phyloP scores from a whole-genome alignment of 2,888 invertebrate genomes.

The Ecliptopera silaceata region DNA sequence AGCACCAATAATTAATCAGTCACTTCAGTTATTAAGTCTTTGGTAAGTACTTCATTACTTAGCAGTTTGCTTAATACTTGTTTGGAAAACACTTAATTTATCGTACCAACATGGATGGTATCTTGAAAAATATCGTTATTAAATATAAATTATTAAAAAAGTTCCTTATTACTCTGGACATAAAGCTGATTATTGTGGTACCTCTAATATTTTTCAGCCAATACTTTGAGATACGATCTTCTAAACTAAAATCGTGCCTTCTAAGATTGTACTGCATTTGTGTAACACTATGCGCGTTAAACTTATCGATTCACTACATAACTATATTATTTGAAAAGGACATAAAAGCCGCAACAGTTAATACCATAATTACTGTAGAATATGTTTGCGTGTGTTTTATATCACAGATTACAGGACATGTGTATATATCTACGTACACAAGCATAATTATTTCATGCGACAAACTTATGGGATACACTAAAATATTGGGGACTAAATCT shows the following conservation, averaged over 20 bases:
- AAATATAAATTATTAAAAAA: neutral
- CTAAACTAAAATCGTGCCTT: neutral
- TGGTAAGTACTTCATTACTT: neutral
- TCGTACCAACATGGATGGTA: neutral
- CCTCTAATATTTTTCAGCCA: neutral
- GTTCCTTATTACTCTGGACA: neutral
- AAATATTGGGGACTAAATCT: neutral
- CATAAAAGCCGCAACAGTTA: neutral
- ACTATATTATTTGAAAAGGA: neutral
- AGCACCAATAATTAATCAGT: neutral
- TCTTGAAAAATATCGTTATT: neutral
- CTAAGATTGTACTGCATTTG: neutral
- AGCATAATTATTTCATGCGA: neutral
- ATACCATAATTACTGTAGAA: neutral
- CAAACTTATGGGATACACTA: neutral
- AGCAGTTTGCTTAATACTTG: no score
- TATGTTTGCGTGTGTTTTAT: neutral
- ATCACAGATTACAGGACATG: neutral
- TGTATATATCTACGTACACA: neutral
- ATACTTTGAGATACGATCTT: constrained; percentile 6
- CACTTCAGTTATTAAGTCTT: neutral
- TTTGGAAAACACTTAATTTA: neutral
- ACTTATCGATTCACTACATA: neutral
- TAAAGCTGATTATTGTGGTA: constrained; percentile 3
- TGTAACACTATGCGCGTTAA: neutral